Conservation (phyloP, 2,113 vertebrate genomes). For the Xiphophorus hellerii region DNA sequence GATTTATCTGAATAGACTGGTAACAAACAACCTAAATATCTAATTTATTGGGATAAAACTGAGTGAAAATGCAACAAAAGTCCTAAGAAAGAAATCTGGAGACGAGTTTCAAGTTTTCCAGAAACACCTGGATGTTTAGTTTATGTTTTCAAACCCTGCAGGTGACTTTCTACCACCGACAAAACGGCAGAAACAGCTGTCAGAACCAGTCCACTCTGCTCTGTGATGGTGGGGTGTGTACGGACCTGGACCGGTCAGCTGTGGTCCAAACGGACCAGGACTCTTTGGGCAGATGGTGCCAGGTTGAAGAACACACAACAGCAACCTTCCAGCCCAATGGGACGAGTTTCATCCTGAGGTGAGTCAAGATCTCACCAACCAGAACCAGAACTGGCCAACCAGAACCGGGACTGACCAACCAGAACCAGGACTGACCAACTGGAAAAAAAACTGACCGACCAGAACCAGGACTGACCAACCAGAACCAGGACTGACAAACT, state of each 20-base stretch:
- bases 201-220: background rate
- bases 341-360: conserved; percentile 58
- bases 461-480: too few relatives aligned
- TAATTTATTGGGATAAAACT: background rate
- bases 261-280: conserved; percentile 44
- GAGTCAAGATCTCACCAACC: background rate
- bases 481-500: too few relatives aligned
- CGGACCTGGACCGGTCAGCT: rapidly evolving
- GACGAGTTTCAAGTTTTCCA: background rate
- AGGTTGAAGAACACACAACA: conserved; percentile 44
- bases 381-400: too few relatives aligned
- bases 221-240: conserved; percentile 37
- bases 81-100: background rate
- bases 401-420: too few relatives aligned
- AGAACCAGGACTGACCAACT: too few relatives aligned
- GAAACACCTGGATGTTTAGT: background rate
- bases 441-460: too few relatives aligned
- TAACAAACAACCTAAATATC: background rate
- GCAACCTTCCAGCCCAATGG: conserved; percentile 13
- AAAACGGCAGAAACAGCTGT: conserved; percentile 55
- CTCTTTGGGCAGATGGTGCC: conserved; percentile 58
- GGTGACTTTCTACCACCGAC: conserved; percentile 62
- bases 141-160: conserved; percentile 6
- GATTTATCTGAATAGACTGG: background rate
- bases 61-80: background rate